Evolutionary conservation across 92 coral and sea anemone species (phyloP), one percentile per base, ranked within the genome.

Genomic region (Phenganax stokvisi): DNA sequence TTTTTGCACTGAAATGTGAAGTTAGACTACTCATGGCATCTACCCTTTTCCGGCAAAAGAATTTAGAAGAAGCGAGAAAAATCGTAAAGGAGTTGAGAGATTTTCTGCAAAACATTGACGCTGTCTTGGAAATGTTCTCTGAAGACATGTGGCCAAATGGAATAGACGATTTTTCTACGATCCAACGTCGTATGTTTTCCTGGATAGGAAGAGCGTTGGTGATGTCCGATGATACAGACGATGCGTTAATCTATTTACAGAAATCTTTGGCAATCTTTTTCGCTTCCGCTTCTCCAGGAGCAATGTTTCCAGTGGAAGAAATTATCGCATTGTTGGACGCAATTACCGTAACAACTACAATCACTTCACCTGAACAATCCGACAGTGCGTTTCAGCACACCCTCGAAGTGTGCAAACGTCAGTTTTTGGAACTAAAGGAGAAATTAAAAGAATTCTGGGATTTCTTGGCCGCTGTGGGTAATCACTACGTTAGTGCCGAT

Each of bases 121-220:
- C 57, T 12, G 80, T 75, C 15, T 75, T 75, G 16, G 80, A 75
- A 75, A 47, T 66, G 28, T 16, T 7, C 13, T 56, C 65, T 12
- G 16, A 11, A 44, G 11, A 17, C 57, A 47, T 66, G 8, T 47
- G 30, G 52, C 20, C 53, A 13, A 66, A 66, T 3, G 69, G 63
- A 53, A 52, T 57, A 10, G 47, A 25, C 8, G 53, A 57, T 25
- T 76, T 57, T 57, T 37, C 11, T 16, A 57, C 29, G 12, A 75
- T 75, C 15, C 59, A 9, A 53, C 69, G 80, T 28, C 80, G 80
- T 17, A 20, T 76, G 8, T 76, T 27, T 57, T 76, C 80, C 27
- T 76, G 80, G 80, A 57, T 76, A 57, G 80, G 68, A 16, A 67
- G 65, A 51, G 57, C 51, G 67, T 57, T 76, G 59, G 80, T 76